A percentile compares a stretch with the other conserved stretches of the same genome.
phyloP scores from a whole-genome alignment of 1,140 invertebrate species.

The Cecropterus lyciades region DNA sequence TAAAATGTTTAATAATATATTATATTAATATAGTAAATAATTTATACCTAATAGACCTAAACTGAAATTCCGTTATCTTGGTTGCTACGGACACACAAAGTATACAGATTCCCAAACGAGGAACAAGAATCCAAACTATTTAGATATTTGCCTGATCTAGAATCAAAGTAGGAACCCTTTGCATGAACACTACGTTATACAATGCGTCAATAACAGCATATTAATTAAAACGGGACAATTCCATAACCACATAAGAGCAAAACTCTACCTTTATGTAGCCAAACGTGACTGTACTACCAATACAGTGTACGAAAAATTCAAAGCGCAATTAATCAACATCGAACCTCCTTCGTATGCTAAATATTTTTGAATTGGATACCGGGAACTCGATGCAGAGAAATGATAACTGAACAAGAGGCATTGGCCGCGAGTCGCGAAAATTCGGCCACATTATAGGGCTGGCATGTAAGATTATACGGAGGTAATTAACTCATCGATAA shows the following conservation, averaged over 20 bases:
- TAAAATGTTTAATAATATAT: not conserved
- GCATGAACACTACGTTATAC: too few relatives aligned
- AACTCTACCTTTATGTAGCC: not conserved
- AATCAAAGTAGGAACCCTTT: too few relatives aligned
- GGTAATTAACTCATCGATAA: slow-evolving; percentile 20
- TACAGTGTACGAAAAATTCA: slow-evolving; percentile 27
- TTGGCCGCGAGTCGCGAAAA: slow-evolving; percentile 66
- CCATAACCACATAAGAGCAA: not conserved
- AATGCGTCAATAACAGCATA: too few relatives aligned
- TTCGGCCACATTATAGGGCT: slow-evolving; percentile 55
- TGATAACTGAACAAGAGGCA: slow-evolving; percentile 65
- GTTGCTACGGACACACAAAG: too few relatives aligned
- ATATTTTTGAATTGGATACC: slow-evolving; percentile 66
- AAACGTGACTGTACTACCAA: not conserved
- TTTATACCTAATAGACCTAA: too few relatives aligned
- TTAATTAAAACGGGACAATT: too few relatives aligned
- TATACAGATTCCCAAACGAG: too few relatives aligned
- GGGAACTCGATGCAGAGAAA: slow-evolving; percentile 62
- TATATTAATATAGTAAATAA: too few relatives aligned
- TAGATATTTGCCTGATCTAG: too few relatives aligned
- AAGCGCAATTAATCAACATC: slow-evolving; percentile 57
- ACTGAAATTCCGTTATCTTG: too few relatives aligned
- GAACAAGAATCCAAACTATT: too few relatives aligned
- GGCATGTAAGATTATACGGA: slow-evolving; percentile 9
- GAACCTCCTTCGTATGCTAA: slow-evolving; percentile 52